Evolutionary conservation across 2,888 invertebrate genomes (phyloP), one percentile per base, ranked within the genome.

Genomic region (Tinea pellionella): DNA sequence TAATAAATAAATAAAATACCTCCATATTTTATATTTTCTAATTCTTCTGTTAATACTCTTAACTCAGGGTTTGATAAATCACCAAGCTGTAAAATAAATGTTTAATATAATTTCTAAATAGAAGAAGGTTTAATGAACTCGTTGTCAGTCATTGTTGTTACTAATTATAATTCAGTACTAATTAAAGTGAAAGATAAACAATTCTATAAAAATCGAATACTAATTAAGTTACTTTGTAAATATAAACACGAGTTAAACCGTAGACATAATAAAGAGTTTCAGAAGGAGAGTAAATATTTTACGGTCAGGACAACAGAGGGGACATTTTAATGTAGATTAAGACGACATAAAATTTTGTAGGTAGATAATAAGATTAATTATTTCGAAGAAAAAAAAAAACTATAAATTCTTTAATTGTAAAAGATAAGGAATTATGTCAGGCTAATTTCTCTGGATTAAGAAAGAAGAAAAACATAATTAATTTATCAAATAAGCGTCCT

Each of bases 51-150:
- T 73, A 98, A 89, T 85, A 95, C 92, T 73, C 97, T 90, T 65
- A 98, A 88, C 80, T 97, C 97, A 41, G 96, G 93, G 88, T 97
- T 97, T 47, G 97, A 96, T 68, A 94, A 89, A 79, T 96, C 95
- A 60, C 97, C 97, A 65, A 97, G 90, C 97, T 97, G 89, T 65
- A 92, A 91, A 68, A 79, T 77, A 75, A 67, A 65, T 64, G 63
- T 59, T 37, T 2, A 37, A 6, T 37, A 9, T 6, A 37, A 6
- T 37, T 9, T n/a, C 9, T 12, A 2, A 43, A 41, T 4, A 16
- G 53, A 41, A 37, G 2, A 2, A 37, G 37, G 37, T 37, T 37
- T 9, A 37, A 37, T 37, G 37, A 37, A 9, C 37, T 37, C 37
- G 3, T 24, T 24, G 3, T 2, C 24, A 24, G 24, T 24, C 24